phyloP scores from a whole-genome alignment of 2,113 vertebrate genomes.

The Crotophaga sulcirostris region DNA sequence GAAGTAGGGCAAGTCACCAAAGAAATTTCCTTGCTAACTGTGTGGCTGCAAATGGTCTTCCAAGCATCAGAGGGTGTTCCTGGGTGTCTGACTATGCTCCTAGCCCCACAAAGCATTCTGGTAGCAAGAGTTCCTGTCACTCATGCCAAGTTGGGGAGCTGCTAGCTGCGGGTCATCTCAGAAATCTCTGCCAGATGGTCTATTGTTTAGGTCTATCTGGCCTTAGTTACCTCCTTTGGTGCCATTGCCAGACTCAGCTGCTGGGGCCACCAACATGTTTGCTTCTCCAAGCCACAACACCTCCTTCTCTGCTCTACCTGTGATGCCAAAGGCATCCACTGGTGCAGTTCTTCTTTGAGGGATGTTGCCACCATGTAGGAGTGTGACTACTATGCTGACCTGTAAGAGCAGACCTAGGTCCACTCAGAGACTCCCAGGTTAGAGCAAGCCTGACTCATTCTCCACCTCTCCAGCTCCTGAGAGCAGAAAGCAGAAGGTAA shows the following conservation, averaged over 20 bases:
- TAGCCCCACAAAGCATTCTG: not conserved
- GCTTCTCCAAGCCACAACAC: not conserved
- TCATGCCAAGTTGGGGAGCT: not conserved
- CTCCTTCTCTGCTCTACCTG: not conserved
- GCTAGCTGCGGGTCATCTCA: not conserved
- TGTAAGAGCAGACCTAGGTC: not conserved
- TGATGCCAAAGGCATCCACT: not conserved
- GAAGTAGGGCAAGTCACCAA: not conserved
- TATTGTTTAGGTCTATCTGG: not conserved
- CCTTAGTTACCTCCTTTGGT: not conserved
- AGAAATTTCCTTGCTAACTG: not conserved
- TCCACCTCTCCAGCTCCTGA: too few relatives aligned
- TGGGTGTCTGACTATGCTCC: not conserved
- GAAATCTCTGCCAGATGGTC: not conserved
- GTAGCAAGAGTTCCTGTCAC: not conserved
- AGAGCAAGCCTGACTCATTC: too few relatives aligned
- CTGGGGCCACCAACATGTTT: not conserved
- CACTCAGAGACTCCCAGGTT: not conserved
- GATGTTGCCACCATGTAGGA: rapidly evolving
- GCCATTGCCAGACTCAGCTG: not conserved
- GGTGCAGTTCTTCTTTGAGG: not conserved
- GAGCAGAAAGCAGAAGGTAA: too few relatives aligned
- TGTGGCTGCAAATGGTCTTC: not conserved
- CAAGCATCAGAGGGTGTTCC: not conserved
- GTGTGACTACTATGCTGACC: too few relatives aligned